Evolutionary conservation across 37 sponge, comb jelly and placozoan genomes (phyloP), one percentile per base, ranked within the genome.

Genomic region (Spongilla lacustris): DNA sequence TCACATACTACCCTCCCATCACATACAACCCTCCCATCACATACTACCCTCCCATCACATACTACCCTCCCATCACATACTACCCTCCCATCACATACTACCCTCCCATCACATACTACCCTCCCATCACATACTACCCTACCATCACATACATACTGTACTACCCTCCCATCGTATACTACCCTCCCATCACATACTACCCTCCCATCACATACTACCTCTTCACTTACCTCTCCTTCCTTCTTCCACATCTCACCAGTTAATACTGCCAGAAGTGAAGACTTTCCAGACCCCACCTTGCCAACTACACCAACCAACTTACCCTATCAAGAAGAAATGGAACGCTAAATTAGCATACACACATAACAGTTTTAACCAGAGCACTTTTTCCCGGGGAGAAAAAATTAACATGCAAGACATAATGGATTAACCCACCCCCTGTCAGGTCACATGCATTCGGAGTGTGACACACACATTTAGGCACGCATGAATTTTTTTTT

Each of bases 231-330:
- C 81, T 86, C 34, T 90, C 98, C 98, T 21, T 50, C 27, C 49
- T 37, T 58, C 68, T 84, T 89, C 28, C 80, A 90, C 87, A 99
- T 81, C 86, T 99, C 99, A 26, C 89, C 96, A 13, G 92, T 93
- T 31, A 99, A 85, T 36, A 97, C 99, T 36, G 96, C 86, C 33
- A 99, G 85, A 0, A 99, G 87, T 0, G 97, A 97, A 41, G 88
- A 90, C 86, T 99, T 99, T 10, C 99, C 99, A 27, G 93, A 88
- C 0, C 99, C 99, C 36, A 93, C 96, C 66, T 74, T 76, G 1
- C 99, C 99, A 23, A 86, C 72, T 23, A 99, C 91, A 75, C 98
- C 96, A 31, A 99, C 84, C 30, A 99, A 86, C 68, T 97, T 88
- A 11, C 98, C 98, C 93, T 95, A 80, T 31, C 25, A 71, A 74